Evolutionary conservation across 2,888 invertebrate genomes (phyloP).

Genomic region (Cosmia trapezina): DNA sequence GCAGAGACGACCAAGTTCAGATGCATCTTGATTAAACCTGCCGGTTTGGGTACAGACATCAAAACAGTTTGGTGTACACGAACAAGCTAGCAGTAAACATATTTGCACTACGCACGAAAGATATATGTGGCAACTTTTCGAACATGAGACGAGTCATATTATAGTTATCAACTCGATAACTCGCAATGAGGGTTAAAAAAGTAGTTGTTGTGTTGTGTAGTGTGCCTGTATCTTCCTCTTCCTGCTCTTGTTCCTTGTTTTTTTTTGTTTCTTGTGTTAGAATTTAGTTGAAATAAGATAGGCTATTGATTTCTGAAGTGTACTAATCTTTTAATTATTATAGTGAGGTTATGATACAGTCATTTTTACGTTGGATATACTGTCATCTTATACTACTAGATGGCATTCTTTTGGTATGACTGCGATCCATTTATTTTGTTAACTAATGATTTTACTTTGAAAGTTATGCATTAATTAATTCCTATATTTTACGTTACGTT

Average conservation of each 20-base stretch:
- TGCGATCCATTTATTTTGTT: no score
- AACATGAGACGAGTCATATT: background rate
- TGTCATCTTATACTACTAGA: no score
- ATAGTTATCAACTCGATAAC: background rate
- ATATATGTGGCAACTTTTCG: background rate
- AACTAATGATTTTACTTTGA: no score
- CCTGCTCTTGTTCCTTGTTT: background rate
- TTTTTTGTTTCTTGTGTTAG: background rate
- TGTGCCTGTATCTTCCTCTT: background rate
- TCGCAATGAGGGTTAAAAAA: background rate
- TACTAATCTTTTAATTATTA: no score
- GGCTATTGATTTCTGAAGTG: no score
- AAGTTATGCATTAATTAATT: no score
- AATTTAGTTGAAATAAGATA: no score
- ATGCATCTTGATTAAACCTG: constrained; percentile 49
- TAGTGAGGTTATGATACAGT: no score
- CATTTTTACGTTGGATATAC: no score
- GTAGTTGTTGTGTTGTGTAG: background rate
- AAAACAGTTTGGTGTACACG: background rate
- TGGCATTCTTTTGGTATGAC: no score
- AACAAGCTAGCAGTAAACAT: background rate
- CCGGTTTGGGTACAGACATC: constrained; percentile 1
- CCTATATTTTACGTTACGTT: no score
- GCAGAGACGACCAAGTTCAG: constrained; percentile 10
- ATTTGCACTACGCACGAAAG: background rate